Conservation (phyloP, 2,888 invertebrate species). For the Polydrusus cervinus region DNA sequence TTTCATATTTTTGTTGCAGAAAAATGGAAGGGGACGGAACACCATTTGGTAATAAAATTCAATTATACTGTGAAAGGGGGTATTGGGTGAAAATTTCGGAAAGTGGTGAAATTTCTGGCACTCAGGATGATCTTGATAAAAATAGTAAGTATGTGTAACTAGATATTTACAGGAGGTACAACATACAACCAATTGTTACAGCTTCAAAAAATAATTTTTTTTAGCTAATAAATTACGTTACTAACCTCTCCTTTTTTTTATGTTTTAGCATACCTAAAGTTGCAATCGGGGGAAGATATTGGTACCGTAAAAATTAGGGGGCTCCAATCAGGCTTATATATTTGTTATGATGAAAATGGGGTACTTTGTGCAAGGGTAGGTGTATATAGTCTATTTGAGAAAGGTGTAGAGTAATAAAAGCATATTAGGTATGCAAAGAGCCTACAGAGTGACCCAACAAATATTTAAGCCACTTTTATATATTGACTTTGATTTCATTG, state of each 20-base stretch:
- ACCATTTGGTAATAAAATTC: conserved; percentile 71
- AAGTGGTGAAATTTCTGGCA: conserved; percentile 73
- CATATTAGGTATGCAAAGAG: no score
- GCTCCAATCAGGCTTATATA: conserved; percentile 71
- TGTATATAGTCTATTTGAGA: no score
- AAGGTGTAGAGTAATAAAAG: no score
- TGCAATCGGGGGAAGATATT: conserved; percentile 71
- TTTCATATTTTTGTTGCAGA: neutral
- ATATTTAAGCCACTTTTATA: neutral
- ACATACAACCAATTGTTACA: no score
- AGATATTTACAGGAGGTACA: no score
- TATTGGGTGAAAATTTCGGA: conserved; percentile 73
- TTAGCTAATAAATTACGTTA: no score
- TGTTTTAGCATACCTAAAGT: conserved; percentile 72
- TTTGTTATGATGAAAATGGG: conserved; percentile 75
- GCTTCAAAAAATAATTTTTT: no score
- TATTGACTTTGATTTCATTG: neutral
- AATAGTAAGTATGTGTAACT: conserved; percentile 73
- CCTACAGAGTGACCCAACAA: no score
- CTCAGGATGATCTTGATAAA: conserved; percentile 71
- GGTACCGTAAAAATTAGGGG: conserved; percentile 74
- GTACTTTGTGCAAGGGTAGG: conserved; percentile 74
- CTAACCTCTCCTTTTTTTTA: neutral
- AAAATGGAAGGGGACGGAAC: conserved; percentile 64
- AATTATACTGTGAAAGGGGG: conserved; percentile 74